Evolutionary conservation across 2,888 invertebrate species (phyloP), one percentile per base, ranked within the genome.

Genomic region (Drosophila pegasa): DNA sequence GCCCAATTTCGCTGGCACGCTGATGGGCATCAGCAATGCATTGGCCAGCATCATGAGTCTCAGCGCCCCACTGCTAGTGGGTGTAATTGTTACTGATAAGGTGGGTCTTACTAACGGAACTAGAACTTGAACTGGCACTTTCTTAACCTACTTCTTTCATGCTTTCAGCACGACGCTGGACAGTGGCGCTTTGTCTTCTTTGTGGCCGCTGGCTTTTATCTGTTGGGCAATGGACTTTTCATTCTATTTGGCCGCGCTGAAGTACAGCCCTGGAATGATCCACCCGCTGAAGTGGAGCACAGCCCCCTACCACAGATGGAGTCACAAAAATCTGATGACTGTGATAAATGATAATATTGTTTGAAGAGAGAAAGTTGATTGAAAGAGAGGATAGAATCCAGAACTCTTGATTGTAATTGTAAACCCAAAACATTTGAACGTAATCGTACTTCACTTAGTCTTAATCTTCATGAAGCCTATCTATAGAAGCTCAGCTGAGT

Each of bases 21-120:
- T 97, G 80, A 97, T 97, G 96, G 97, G 97, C 3, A 94, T 97
- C 77, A 96, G 96, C 1, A 97, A 97, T 89, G 95, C 95, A 6
- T 92, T 94, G 1, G 95, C 96, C 0, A 96, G 96, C 87, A 93
- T 96, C 12, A 95, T 96, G 91, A 96, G 96, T 52, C 95, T 97
- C 55, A 91, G 96, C 76, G 96, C 96, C 0, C 97, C 97, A 0
- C 92, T 96, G 5, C 93, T 95, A 16, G 96, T 96, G 0, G 95
- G 95, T 2, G 88, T 94, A 4, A 93, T 97, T 6, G 94, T 96
- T 0, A 91, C 92, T 5, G 94, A 96, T 89, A 93, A 94, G 93
- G 97, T 96, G 91, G 90, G 93, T 51, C 25, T 9, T 31, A 3
- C n/a, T 14, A 0, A 1, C 0, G 14, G 0, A 18, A n/a, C n/a